phyloP scores from a whole-genome alignment of 35 echinoderm and acorn worm species.

The Heliocidaris tuberculata region DNA sequence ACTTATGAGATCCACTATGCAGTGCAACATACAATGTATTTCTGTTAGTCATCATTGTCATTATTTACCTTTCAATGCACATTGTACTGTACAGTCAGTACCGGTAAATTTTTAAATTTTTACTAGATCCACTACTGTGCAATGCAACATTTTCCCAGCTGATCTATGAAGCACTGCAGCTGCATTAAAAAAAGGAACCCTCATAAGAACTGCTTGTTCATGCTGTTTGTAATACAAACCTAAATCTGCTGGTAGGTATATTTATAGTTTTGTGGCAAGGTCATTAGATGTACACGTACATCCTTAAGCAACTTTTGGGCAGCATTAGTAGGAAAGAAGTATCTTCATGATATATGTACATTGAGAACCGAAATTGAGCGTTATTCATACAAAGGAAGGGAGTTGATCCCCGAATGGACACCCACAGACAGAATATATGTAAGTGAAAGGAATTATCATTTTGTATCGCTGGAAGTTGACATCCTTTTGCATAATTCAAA shows the following conservation, averaged over 20 bases:
- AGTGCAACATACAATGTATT: no score
- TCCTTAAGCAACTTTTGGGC: background rate
- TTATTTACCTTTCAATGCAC: background rate
- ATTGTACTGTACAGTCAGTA: background rate
- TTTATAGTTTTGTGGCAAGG: background rate
- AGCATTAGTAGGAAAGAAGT: background rate
- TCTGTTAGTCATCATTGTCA: background rate
- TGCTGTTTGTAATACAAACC: background rate
- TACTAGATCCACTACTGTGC: background rate
- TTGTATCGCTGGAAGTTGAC: no score
- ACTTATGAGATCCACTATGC: no score
- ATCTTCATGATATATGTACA: background rate
- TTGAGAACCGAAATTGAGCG: no score
- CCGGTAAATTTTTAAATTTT: background rate
- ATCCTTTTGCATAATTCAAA: no score
- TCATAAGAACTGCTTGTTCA: background rate
- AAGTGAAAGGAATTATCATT: no score
- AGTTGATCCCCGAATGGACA: no score
- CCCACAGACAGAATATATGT: no score
- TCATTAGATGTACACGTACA: background rate
- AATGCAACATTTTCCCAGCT: no score
- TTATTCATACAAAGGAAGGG: no score
- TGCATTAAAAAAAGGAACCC: background rate
- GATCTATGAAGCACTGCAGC: no score
- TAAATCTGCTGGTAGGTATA: background rate